Base-by-base conservation (phyloP, 1,140 invertebrate genomes). In the Sitobion miscanthi region DNA sequence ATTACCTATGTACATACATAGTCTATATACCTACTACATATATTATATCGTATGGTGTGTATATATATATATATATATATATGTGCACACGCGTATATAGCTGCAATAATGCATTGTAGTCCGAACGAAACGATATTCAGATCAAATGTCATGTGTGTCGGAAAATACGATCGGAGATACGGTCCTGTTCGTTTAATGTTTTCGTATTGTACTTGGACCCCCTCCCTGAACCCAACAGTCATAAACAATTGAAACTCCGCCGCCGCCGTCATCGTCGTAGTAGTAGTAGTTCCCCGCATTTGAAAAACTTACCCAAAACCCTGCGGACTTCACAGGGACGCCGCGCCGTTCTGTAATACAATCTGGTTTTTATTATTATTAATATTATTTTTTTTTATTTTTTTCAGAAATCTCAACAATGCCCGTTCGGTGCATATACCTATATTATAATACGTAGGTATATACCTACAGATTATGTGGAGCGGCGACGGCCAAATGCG, bases 131-230 rank as follows among this genome's bases (percentile, higher is more conserved):
- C 62, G 62, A 77, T 77, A 77, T 77, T 86, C 85, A 86, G 85
- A 86, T 86, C 85, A 86, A 86, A 86, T 86, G 85, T 86, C 85
- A 47, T 86, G 85, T n/a, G 62, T n/a, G 25, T 17, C 85, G n/a
- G 25, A 47, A 86, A 86, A 86, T 47, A 86, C 45, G 85, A 86
- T 86, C 85, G 85, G 85, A 86, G 85, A 47, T 86, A 86, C 45
- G 42, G 30, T n/a, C 45, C 45, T 47, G 85, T 86, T 42, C 85
- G 38, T 86, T 86, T 86, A 86, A 86, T 86, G 25, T 86, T 47
- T 86, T 86, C n/a, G 45, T 86, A 86, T 47, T 47, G 45, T 86
- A 47, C 45, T 86, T 47, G 14, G 11, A n/a, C 14, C 14, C 38
- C 38, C 23, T 45, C 83, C 45, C 25, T 49, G 14, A 4, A 2